Percentiles rank a stretch among this genome's conserved stretches.
Evolutionary conservation across 1,140 invertebrate species (phyloP).

Genomic region (Drosophila navojoa): DNA sequence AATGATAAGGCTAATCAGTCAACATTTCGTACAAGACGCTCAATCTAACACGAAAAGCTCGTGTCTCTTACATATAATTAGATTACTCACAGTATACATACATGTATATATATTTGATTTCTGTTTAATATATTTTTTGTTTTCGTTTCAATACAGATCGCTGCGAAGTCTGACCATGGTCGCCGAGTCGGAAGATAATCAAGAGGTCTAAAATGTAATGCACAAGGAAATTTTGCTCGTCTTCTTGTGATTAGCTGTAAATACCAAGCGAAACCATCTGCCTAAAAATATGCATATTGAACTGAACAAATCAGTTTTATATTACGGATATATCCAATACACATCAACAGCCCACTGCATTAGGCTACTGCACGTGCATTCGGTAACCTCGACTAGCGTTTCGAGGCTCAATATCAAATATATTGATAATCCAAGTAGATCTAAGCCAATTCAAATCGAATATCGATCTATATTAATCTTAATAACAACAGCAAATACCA

Average conservation of each 20-base stretch:
- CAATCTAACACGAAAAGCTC: conserved; percentile 32
- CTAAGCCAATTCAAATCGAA: conserved; percentile 20
- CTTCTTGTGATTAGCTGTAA: conserved; percentile 81
- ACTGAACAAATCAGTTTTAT: neutral
- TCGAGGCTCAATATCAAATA: conserved; percentile 16
- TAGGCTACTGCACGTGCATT: conserved; percentile 7
- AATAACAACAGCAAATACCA: conserved; percentile 24
- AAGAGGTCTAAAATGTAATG: conserved; percentile 61
- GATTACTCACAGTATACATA: neutral
- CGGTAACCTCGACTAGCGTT: conserved; percentile 7
- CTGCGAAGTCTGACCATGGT: conserved; percentile 81
- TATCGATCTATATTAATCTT: conserved; percentile 33
- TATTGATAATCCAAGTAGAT: conserved; percentile 12
- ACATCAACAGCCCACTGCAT: neutral
- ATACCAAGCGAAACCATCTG: conserved; percentile 58
- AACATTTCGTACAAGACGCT: conserved; percentile 8
- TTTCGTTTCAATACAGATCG: conserved; percentile 54
- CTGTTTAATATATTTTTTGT: neutral
- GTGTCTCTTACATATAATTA: conserved; percentile 21
- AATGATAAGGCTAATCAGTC: conserved; percentile 46
- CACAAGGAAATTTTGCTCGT: conserved; percentile 52
- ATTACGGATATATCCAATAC: too few relatives aligned
- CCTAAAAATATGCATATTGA: conserved; percentile 31
- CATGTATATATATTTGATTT: neutral
- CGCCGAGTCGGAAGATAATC: conserved; percentile 74